Evolutionary conservation across 2,888 invertebrate genomes (phyloP).

Genomic region (Ganaspis brasiliensis): DNA sequence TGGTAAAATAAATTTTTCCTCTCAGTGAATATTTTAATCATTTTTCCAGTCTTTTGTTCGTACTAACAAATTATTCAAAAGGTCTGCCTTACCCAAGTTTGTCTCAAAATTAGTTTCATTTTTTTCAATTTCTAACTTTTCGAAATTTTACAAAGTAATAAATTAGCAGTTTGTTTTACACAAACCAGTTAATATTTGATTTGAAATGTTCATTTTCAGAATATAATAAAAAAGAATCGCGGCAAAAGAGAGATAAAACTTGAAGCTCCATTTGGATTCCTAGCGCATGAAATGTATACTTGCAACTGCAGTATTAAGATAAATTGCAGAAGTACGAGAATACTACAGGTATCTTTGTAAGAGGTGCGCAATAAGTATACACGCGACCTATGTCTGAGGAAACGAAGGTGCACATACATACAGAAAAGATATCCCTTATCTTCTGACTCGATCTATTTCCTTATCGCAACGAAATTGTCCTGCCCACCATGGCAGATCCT

Average conservation of each 20-base stretch:
- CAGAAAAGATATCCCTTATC: constrained; percentile 63
- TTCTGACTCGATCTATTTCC: constrained; percentile 76
- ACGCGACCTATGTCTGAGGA: not conserved
- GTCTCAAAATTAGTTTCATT: no score
- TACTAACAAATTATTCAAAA: no score
- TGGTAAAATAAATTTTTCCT: no score
- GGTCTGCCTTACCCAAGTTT: no score
- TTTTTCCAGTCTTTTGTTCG: no score
- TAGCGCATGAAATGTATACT: constrained; percentile 21
- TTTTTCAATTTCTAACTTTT: no score
- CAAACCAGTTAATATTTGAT: no score
- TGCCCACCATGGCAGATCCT: constrained; percentile 72
- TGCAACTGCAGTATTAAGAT: not conserved
- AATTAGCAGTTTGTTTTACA: no score
- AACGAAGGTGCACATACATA: not conserved
- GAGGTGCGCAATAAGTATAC: constrained; percentile 34
- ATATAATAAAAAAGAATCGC: not conserved
- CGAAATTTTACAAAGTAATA: no score
- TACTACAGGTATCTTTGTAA: constrained; percentile 6
- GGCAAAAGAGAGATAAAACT: not conserved
- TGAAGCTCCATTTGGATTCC: constrained; percentile 16
- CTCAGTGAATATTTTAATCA: no score
- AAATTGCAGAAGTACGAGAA: constrained; percentile 16
- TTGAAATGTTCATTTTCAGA: no score
- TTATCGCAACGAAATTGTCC: constrained; percentile 79